Conservation (phyloP, 1,140 invertebrate genomes). For the Lordiphosa mommai region DNA sequence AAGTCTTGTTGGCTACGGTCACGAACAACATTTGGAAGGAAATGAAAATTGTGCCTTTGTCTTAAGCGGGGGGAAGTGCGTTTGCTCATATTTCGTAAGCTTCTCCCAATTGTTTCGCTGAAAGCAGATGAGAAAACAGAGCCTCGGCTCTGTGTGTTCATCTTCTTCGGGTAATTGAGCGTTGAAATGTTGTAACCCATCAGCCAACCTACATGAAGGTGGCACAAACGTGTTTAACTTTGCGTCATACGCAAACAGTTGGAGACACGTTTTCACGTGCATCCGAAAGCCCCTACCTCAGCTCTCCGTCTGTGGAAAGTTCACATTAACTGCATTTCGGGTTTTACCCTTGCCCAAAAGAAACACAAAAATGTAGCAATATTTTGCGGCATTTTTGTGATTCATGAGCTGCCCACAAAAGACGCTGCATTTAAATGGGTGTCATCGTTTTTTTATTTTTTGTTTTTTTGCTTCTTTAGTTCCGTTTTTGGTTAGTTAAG, state of each 20-base stretch:
- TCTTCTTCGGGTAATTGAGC: constrained; percentile 49
- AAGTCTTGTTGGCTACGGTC: constrained; percentile 48
- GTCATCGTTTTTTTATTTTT: constrained; percentile 8
- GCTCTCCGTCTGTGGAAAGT: constrained; percentile 29
- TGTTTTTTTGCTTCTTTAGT: constrained; percentile 34
- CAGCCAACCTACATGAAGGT: constrained; percentile 39
- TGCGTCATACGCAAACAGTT: constrained; percentile 29
- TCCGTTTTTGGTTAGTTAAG: constrained; percentile 59
- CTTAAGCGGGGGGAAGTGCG: neutral
- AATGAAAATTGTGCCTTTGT: constrained; percentile 33
- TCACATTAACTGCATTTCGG: constrained; percentile 26
- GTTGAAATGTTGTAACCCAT: constrained; percentile 65
- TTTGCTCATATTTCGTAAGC: too few species aligned
- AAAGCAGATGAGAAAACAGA: constrained; percentile 19
- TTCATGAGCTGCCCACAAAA: constrained; percentile 35
- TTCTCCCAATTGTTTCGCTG: too few species aligned
- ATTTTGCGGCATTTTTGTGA: constrained; percentile 35
- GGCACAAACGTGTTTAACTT: constrained; percentile 60
- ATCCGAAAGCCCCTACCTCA: neutral
- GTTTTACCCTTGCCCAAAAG: constrained; percentile 11
- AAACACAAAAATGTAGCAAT: constrained; percentile 28
- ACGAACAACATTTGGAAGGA: constrained; percentile 51
- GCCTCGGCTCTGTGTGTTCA: constrained; percentile 17
- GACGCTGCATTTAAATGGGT: constrained; percentile 51
- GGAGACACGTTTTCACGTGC: constrained; percentile 31